A percentile compares a stretch with the other conserved stretches of the same genome.
Conservation (phyloP, 2,797 vertebrate genomes). For the Alosa sapidissima region DNA sequence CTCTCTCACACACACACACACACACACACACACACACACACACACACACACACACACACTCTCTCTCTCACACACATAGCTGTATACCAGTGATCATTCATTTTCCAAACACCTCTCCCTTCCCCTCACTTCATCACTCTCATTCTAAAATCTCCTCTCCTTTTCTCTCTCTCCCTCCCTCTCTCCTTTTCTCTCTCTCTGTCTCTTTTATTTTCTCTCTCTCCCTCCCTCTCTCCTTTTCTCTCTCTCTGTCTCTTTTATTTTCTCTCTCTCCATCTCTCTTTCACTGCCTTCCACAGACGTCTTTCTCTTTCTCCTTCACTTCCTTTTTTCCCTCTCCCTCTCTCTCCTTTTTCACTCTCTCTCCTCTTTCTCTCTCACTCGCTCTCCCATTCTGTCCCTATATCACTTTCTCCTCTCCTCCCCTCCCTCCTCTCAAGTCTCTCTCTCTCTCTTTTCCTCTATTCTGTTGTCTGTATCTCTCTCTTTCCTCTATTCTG, state of each 20-base stretch:
- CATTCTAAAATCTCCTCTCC: not conserved
- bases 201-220: not conserved
- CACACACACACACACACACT: no score
- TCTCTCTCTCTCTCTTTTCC: not conserved
- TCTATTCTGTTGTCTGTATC: not conserved
- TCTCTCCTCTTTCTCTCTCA: not conserved
- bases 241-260: not conserved
- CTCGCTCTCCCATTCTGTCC: no score
- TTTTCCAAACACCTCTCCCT: slow-evolving; percentile 28
- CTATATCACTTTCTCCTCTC: not conserved
- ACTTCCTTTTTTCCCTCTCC: not conserved
- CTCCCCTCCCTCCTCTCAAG: not conserved
- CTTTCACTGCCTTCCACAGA: not conserved
- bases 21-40: no score
- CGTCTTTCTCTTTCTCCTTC: not conserved
- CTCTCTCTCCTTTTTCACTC: not conserved
- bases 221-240: not conserved
- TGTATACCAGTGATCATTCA: slow-evolving; percentile 37
- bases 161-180: not conserved
- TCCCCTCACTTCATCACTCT: not conserved
- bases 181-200: not conserved
- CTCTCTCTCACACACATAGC: no score
- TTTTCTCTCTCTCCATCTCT: not conserved
- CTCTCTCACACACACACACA: no score
- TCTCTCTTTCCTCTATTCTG: not conserved